These are phyloP conservation scores for Neosilurus hyrtlii DNA, from an alignment of 2,797 vertebrate species.

Conservation along the genomic window DNA sequence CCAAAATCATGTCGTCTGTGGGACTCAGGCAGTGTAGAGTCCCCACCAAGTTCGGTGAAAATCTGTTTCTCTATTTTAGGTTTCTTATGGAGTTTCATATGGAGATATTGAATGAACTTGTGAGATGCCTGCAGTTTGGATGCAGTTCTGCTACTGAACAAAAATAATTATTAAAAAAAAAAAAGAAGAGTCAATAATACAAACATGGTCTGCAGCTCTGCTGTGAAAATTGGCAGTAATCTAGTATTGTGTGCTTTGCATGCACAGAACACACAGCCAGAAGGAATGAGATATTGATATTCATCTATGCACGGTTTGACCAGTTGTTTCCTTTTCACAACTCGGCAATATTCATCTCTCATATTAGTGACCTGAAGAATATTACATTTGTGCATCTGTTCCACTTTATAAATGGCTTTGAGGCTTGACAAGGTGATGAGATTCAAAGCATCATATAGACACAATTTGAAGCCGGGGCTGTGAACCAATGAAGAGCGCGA, in stretches of 20 bases:
- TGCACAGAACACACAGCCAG: not conserved
- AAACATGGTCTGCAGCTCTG: conserved; percentile 1
- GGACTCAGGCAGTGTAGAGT: too few relatives aligned
- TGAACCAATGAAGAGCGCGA: conserved; percentile 29
- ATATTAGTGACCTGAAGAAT: not conserved
- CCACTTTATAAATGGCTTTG: conserved; percentile 25
- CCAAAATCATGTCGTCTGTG: too few relatives aligned
- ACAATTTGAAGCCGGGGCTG: conserved; percentile 9
- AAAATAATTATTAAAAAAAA: not conserved
- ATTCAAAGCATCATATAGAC: conserved; percentile 29
- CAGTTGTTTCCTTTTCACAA: conserved; percentile 10
- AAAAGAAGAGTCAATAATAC: not conserved
- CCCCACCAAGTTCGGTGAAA: too few relatives aligned
- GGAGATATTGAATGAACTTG: conserved; percentile 16
- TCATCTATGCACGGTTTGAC: not conserved
- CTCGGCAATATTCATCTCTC: not conserved
- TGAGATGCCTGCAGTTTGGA: conserved; percentile 1
- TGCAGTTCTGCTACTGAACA: conserved; percentile 2
- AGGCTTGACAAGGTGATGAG: not conserved
- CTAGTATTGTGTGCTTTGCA: not conserved
- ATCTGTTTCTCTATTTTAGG: too few relatives aligned
- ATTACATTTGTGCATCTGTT: not conserved
- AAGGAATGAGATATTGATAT: conserved; percentile 5
- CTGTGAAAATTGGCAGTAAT: conserved; percentile 16
- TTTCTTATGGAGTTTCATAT: not conserved